Evolutionary conservation across 2,888 invertebrate species (phyloP).

Genomic region (Cremastinae sp.): DNA sequence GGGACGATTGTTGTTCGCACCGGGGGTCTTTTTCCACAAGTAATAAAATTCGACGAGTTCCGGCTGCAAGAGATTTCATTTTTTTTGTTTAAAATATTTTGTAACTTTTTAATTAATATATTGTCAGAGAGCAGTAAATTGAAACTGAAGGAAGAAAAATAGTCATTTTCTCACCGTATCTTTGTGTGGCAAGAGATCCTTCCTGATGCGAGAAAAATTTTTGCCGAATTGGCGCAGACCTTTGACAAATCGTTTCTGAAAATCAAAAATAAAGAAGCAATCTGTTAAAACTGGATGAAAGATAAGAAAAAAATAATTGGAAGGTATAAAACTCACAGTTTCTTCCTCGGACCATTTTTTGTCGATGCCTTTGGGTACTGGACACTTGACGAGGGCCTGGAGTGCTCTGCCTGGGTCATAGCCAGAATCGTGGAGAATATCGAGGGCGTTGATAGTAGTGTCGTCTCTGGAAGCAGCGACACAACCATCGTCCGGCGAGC

Average conservation of each 20-base stretch:
- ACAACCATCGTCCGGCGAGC: conserved; percentile 97
- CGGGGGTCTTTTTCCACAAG: conserved; percentile 99
- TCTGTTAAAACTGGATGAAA: conserved; percentile 17
- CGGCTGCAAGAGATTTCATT: conserved; percentile 82
- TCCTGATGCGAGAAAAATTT: conserved; percentile 98
- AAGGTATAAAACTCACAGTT: conserved; percentile 82
- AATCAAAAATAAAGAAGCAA: conserved; percentile 30
- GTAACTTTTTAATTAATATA: no score
- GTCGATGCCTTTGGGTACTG: conserved; percentile 97
- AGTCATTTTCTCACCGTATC: conserved; percentile 90
- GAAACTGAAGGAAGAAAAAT: no score
- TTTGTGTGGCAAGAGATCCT: conserved; percentile 97
- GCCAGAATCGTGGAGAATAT: conserved; percentile 96
- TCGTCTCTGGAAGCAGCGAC: conserved; percentile 98
- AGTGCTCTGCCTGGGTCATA: conserved; percentile 98
- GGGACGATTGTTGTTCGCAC: conserved; percentile 97
- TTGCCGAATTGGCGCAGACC: conserved; percentile 99
- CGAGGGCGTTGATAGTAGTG: conserved; percentile 97
- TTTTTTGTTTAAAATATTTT: no score
- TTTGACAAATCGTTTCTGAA: conserved; percentile 96
- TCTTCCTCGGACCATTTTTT: conserved; percentile 99
- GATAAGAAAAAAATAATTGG: conserved; percentile 43
- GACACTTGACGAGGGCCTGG: conserved; percentile 97
- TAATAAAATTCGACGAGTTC: conserved; percentile 99
- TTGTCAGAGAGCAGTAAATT: no score